Evolutionary conservation across 2,888 invertebrate species (phyloP).

Genomic region (Acanthococcus lagerstroemiae): DNA sequence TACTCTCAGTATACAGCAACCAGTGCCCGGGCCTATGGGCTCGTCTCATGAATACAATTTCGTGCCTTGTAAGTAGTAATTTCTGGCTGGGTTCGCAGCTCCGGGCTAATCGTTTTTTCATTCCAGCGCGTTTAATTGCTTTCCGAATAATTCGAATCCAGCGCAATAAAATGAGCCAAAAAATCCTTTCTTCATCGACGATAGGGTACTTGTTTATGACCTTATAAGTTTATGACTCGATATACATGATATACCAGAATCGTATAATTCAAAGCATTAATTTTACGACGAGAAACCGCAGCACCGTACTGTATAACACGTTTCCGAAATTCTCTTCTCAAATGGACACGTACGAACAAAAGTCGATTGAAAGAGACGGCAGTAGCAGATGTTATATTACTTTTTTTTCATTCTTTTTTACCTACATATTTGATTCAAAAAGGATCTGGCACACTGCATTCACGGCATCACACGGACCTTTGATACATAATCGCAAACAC

Average conservation of each 20-base stretch:
- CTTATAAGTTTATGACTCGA: background rate
- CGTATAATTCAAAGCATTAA: background rate
- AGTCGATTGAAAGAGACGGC: slow-evolving; percentile 8
- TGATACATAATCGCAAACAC: slow-evolving; percentile 19
- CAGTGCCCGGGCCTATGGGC: no score
- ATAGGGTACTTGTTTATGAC: no score
- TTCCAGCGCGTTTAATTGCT: background rate
- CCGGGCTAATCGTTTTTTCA: no score
- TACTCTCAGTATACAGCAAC: no score
- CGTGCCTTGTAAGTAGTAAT: no score
- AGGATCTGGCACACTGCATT: slow-evolving; percentile 1
- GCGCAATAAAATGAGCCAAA: no score
- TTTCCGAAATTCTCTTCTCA: slow-evolving; percentile 12
- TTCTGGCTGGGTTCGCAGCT: no score
- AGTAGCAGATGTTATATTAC: slow-evolving; percentile 19
- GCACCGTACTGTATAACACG: background rate
- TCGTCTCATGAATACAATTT: no score
- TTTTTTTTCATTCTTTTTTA: background rate
- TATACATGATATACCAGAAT: no score
- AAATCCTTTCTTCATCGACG: background rate
- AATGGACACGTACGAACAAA: slow-evolving; percentile 12
- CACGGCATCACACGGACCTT: slow-evolving; percentile 1
- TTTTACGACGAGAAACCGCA: background rate
- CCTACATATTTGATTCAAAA: background rate
- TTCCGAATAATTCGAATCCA: no score